These are phyloP conservation scores for Sebastes goodei DNA, from an alignment of 2,797 vertebrate genomes.

Conservation along the genomic window DNA sequence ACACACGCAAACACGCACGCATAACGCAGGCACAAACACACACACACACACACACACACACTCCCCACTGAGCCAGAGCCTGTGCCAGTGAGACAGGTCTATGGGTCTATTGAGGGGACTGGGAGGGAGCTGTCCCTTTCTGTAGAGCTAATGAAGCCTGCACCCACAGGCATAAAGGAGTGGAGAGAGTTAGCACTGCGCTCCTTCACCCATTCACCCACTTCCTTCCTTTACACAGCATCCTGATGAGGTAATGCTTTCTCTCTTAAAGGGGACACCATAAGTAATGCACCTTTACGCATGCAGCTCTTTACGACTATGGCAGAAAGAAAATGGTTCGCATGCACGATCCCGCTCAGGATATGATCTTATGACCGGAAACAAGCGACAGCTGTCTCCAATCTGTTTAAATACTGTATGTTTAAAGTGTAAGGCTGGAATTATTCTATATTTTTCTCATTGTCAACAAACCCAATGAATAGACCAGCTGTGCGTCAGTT, in stretches of 20 bases:
- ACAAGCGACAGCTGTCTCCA: background rate
- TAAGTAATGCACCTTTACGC: conserved; percentile 47
- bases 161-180: conserved; percentile 76
- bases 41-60: conserved; percentile 24
- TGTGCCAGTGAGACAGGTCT: conserved; percentile 72
- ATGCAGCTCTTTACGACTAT: background rate
- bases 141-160: conserved; percentile 84
- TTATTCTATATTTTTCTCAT: background rate
- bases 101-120: conserved; percentile 78
- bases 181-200: conserved; percentile 67
- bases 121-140: conserved; percentile 73
- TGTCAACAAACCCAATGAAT: background rate
- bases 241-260: conserved; percentile 76
- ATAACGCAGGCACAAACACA: conserved; percentile 9
- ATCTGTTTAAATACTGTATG: background rate
- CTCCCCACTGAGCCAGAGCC: conserved; percentile 53
- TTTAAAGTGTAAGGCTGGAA: background rate
- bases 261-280: conserved; percentile 72
- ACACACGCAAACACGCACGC: conserved; percentile 21
- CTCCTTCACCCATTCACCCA: conserved; percentile 77
- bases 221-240: conserved; percentile 70
- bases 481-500: background rate
- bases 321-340: background rate
- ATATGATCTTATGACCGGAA: background rate
- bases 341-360: background rate